phyloP scores from a whole-genome alignment of 2,888 invertebrate genomes.

The Liodrosophila aerea region DNA sequence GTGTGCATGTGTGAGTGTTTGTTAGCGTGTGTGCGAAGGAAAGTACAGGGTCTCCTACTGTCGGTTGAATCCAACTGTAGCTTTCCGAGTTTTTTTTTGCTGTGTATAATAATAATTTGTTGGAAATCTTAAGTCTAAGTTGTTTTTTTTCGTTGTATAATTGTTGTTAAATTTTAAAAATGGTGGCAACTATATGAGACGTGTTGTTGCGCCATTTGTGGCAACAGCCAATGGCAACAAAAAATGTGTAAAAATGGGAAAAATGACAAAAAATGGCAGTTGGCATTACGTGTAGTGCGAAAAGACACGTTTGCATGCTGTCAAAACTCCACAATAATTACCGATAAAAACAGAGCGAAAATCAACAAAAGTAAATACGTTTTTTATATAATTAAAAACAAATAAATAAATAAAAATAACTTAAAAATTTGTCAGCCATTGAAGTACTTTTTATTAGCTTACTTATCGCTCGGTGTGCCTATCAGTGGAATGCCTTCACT shows the following conservation, averaged over 20 bases:
- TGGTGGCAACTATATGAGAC: conserved; percentile 53
- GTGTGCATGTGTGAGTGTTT: too few relatives aligned
- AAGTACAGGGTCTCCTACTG: too few relatives aligned
- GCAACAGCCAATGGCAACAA: conserved; percentile 61
- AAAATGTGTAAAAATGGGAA: not conserved
- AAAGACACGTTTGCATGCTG: conserved; percentile 59
- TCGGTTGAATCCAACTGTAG: too few relatives aligned
- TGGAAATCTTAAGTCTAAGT: conserved; percentile 36
- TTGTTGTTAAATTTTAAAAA: conserved; percentile 49
- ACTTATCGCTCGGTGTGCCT: too few relatives aligned
- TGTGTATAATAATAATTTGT: conserved; percentile 42
- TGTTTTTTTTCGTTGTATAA: conserved; percentile 50
- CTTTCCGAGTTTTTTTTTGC: too few relatives aligned
- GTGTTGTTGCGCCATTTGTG: conserved; percentile 57
- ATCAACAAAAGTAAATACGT: not conserved
- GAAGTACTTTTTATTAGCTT: not conserved
- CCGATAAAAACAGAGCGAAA: conserved; percentile 6
- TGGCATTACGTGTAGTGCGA: conserved; percentile 46
- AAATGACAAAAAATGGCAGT: conserved; percentile 7
- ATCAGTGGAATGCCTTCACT: not conserved
- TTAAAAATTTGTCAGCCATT: not conserved
- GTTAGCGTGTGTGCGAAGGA: too few relatives aligned
- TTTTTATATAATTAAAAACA: not conserved
- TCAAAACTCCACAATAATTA: conserved; percentile 18
- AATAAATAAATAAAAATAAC: not conserved